These are phyloP conservation scores for Hydropsyche betteni DNA, from an alignment of 2,888 invertebrate species.

Conservation along the genomic window DNA sequence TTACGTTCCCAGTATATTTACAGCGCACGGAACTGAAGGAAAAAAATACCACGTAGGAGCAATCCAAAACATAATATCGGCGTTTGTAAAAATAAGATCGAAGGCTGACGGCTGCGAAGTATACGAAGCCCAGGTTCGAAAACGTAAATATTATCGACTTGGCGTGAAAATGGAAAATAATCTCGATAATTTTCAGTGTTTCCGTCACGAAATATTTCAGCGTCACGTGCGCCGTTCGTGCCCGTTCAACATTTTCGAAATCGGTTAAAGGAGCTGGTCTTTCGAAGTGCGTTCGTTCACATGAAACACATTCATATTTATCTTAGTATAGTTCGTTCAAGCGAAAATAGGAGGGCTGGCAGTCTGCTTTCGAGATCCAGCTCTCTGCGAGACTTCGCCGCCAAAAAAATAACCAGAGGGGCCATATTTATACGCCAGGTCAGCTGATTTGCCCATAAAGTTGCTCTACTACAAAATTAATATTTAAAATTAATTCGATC, in stretches of 20 bases:
- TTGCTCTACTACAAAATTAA: slow-evolving; percentile 22
- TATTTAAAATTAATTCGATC: background rate
- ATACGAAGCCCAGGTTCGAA: no score
- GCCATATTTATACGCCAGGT: slow-evolving; percentile 32
- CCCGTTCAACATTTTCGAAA: slow-evolving; percentile 11
- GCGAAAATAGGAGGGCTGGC: slow-evolving; percentile 28
- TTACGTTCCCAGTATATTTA: no score
- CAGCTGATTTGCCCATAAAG: slow-evolving; percentile 1
- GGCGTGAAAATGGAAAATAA: slow-evolving; percentile 8
- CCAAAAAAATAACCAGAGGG: slow-evolving; percentile 27
- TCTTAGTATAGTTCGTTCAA: background rate
- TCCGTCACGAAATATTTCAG: slow-evolving; percentile 33
- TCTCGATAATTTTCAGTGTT: slow-evolving; percentile 36
- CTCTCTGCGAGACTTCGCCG: slow-evolving; percentile 30
- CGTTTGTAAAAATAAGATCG: no score
- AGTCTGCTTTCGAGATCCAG: slow-evolving; percentile 31
- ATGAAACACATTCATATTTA: no score
- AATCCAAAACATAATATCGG: no score
- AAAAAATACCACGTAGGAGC: no score
- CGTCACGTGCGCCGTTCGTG: slow-evolving; percentile 11
- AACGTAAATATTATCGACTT: slow-evolving; percentile 14
- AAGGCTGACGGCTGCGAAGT: no score
- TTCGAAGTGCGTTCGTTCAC: slow-evolving; percentile 1
- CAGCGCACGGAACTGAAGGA: no score
- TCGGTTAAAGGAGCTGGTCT: slow-evolving; percentile 10